Base-by-base conservation (phyloP, 2,888 invertebrate species). In the Ochropacha duplaris region DNA sequence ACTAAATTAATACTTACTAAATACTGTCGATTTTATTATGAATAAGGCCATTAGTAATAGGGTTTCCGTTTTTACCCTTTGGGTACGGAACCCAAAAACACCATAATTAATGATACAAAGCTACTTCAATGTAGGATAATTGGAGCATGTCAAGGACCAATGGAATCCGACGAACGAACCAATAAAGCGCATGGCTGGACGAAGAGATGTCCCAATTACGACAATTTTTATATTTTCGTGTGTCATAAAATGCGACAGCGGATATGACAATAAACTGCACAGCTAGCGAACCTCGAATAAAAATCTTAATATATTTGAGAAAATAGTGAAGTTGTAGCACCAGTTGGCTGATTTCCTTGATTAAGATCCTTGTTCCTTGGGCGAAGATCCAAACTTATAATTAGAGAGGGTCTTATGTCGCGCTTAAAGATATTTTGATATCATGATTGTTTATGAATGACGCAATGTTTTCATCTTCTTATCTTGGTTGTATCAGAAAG, bases 71-170 rank as follows among this genome's bases (percentile, higher is more conserved):
- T n/a, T n/a, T n/a, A n/a, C n/a, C n/a, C n/a, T n/a, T n/a, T n/a
- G n/a, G n/a, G n/a, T n/a, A n/a, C n/a, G n/a, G n/a, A n/a, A n/a
- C n/a, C n/a, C n/a, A n/a, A n/a, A n/a, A n/a, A n/a, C n/a, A 9
- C 9, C 4, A 50, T 28, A 6, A 16, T 51, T 51, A 9, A 31
- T 31, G 31, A 31, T 12, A 3, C 31, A 2, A 16, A 9, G 31
- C 26, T 4, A n/a, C 54, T 44, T 36, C 12, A 31, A 12, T 31
- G 31, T 31, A 12, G 12, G 31, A 31, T 71, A 66, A 68, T 69
- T 65, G 59, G 56, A 14, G 31, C 22, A 52, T 52, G 70, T 71
- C 72, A 74, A 64, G 72, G 74, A 61, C 19, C 54, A 51, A 50
- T 49, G 58, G 50, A 50, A 49, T 44, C 6, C 2, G 44, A 9